phyloP scores from a whole-genome alignment of 2,888 invertebrate species.

The Rhagonycha lutea region DNA sequence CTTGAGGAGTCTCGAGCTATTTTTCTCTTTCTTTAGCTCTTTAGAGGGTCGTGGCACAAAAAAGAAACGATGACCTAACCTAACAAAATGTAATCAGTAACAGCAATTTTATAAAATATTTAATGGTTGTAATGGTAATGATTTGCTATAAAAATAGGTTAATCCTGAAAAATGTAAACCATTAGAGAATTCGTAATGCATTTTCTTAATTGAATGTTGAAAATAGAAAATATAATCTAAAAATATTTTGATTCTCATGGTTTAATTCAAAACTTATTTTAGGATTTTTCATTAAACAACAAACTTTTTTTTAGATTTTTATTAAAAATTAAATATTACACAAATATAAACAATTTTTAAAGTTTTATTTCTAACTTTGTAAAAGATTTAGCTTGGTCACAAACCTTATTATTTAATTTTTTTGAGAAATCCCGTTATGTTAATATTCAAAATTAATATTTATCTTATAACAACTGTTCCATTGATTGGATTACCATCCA shows the following conservation, averaged over 20 bases:
- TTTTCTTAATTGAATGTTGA: background rate
- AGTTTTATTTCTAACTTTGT: background rate
- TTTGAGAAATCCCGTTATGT: background rate
- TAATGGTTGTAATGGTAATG: too few species aligned
- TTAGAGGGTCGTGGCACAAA: too few species aligned
- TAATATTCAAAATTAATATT: background rate
- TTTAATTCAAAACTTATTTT: background rate
- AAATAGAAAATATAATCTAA: background rate
- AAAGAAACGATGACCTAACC: too few species aligned
- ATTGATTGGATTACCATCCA: conserved; percentile 20
- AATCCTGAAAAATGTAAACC: background rate
- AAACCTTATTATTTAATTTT: too few species aligned
- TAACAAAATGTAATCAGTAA: too few species aligned
- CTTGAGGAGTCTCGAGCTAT: too few species aligned
- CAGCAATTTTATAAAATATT: too few species aligned
- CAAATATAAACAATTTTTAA: background rate
- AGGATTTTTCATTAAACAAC: background rate
- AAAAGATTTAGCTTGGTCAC: too few species aligned
- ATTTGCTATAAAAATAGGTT: background rate
- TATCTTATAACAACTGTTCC: background rate
- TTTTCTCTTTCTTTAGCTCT: too few species aligned
- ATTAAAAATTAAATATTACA: background rate
- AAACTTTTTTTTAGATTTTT: background rate
- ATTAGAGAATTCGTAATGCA: background rate
- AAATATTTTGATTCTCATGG: background rate